Percentiles rank a stretch among this genome's conserved stretches.
phyloP scores from a whole-genome alignment of 2,113 vertebrate species.

The Arothron firmamentum region DNA sequence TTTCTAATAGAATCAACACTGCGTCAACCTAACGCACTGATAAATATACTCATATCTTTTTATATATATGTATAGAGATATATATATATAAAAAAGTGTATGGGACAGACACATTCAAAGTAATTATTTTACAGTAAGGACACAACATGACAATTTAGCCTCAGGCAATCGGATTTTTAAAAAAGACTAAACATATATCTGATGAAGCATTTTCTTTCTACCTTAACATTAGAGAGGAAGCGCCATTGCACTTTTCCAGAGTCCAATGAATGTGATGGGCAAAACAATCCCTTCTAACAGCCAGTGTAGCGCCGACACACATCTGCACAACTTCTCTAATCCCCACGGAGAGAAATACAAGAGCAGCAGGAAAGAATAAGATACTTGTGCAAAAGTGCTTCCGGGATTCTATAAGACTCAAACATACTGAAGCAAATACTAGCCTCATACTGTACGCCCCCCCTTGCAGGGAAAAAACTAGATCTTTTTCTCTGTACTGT shows the following conservation, averaged over 20 bases:
- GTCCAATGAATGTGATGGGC: conserved; percentile 46
- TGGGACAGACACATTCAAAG: conserved; percentile 61
- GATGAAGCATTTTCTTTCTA: conserved; percentile 53
- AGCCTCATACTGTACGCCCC: conserved; percentile 18
- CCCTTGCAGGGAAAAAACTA: conserved; percentile 55
- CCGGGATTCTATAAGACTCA: conserved; percentile 49
- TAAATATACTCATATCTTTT: conserved; percentile 73
- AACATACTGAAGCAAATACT: conserved; percentile 8
- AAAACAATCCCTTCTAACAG: conserved; percentile 18
- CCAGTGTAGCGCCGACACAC: conserved; percentile 31
- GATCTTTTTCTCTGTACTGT: conserved; percentile 52
- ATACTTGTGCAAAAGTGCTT: conserved; percentile 77
- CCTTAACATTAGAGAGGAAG: conserved; percentile 51
- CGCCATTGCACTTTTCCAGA: conserved; percentile 64
- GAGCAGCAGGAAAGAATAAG: conserved; percentile 68
- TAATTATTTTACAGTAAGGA: conserved; percentile 51
- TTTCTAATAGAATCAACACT: conserved; percentile 67
- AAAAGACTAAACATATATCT: conserved; percentile 45
- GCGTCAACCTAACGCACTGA: conserved; percentile 69
- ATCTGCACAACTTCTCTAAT: conserved; percentile 47
- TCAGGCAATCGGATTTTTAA: conserved; percentile 47
- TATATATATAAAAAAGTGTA: conserved; percentile 69
- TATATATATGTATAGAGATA: too few relatives aligned
- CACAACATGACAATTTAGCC: conserved; percentile 57
- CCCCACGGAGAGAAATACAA: conserved; percentile 49